A percentile compares a stretch with the other conserved stretches of the same genome.
phyloP scores from a whole-genome alignment of 2,888 invertebrate genomes.

The Mesorhabditis belari region DNA sequence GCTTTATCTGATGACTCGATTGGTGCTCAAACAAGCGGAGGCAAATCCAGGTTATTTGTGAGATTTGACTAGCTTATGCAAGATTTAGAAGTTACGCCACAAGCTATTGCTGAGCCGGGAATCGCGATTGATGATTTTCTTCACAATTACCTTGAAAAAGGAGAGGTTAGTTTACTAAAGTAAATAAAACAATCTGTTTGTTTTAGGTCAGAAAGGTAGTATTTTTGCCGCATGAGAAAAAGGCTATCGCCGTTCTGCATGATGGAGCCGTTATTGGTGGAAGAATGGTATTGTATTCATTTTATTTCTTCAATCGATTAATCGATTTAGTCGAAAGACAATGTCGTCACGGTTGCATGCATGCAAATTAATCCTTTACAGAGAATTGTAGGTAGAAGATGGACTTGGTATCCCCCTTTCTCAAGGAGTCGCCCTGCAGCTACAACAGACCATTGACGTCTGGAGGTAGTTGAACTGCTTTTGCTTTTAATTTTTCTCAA shows the following conservation, averaged over 20 bases:
- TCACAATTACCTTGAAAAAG: conserved; percentile 22
- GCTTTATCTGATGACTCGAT: conserved; percentile 19
- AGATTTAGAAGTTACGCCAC: not conserved
- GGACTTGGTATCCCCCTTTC: conserved; percentile 26
- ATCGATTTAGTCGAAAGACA: conserved; percentile 1
- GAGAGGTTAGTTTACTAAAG: conserved; percentile 19
- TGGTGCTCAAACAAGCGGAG: conserved; percentile 22
- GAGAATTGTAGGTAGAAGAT: conserved; percentile 11
- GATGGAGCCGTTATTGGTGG: conserved; percentile 31
- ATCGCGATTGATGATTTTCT: conserved; percentile 23
- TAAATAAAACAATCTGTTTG: too few relatives aligned
- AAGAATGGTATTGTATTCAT: conserved; percentile 3
- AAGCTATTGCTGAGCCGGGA: conserved; percentile 5
- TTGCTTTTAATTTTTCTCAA: not conserved
- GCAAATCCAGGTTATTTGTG: conserved; percentile 12
- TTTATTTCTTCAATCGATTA: not conserved
- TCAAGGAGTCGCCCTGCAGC: conserved; percentile 27
- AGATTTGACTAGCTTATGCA: conserved; percentile 15
- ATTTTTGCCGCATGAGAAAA: conserved; percentile 19
- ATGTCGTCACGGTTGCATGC: conserved; percentile 23
- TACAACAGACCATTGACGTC: conserved; percentile 25
- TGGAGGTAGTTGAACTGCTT: conserved; percentile 3
- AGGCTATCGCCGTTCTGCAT: conserved; percentile 28
- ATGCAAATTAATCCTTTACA: not conserved
- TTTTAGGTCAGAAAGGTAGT: conserved; percentile 24